These are phyloP conservation scores for Liasis olivaceus DNA, from an alignment of 2,797 vertebrate species.

Conservation along the genomic window DNA sequence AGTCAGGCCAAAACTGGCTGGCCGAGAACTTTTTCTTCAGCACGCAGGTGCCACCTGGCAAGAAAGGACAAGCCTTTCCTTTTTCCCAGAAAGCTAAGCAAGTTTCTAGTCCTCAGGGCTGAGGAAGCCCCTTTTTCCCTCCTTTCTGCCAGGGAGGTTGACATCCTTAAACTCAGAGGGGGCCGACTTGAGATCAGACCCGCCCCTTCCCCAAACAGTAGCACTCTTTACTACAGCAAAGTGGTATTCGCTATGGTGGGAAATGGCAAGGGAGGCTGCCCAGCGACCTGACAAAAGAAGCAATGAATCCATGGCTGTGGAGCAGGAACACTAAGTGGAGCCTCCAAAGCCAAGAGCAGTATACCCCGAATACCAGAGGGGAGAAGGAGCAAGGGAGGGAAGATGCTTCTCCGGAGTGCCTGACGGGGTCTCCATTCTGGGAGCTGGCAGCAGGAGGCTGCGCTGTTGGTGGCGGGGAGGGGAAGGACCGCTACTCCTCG, in stretches of 20 bases:
- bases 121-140: not conserved
- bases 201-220: no score
- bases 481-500: no score
- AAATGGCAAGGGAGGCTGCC: no score
- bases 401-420: not conserved
- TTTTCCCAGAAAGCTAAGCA: not conserved
- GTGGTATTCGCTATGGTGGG: not conserved
- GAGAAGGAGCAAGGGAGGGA: not conserved
- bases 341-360: not conserved
- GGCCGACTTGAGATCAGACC: no score
- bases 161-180: not conserved
- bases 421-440: no score
- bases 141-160: not conserved
- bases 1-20: conserved; percentile 89
- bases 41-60: conserved; percentile 85
- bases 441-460: no score
- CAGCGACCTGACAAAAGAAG: no score
- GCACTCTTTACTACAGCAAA: no score
- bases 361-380: not conserved
- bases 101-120: not conserved
- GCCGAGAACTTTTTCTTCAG: conserved; percentile 90
- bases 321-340: not conserved
- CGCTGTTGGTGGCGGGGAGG: no score
- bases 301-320: not conserved
- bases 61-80: not conserved